phyloP scores from a whole-genome alignment of 1,140 invertebrate genomes.

The Drosophila suzukii region DNA sequence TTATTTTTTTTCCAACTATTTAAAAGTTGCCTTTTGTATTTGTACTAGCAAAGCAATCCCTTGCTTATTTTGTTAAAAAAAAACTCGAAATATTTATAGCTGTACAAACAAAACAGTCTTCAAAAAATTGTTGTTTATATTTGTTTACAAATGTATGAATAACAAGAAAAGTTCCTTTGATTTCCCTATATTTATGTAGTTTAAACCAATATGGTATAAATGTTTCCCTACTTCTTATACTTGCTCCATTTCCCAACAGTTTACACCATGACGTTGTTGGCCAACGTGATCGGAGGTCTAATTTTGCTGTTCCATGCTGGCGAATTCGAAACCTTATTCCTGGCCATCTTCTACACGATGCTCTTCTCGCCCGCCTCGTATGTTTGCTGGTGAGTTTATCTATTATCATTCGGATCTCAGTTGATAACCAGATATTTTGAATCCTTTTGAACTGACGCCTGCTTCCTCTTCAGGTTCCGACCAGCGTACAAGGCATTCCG shows the following conservation, averaged over 20 bases:
- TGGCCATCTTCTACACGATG: constrained; percentile 95
- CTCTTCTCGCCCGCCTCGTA: constrained; percentile 99
- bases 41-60: too few relatives aligned
- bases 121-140: too few relatives aligned
- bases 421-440: not conserved
- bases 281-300: constrained; percentile 94
- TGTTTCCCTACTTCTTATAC: not conserved
- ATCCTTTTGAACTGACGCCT: not conserved
- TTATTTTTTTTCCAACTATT: too few relatives aligned
- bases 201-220: not conserved
- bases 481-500: constrained; percentile 91
- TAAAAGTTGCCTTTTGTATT: too few relatives aligned
- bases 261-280: constrained; percentile 92
- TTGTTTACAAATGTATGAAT: too few relatives aligned
- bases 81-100: too few relatives aligned
- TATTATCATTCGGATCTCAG: not conserved
- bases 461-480: constrained; percentile 85
- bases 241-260: constrained; percentile 86
- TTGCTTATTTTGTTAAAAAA: too few relatives aligned
- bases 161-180: too few relatives aligned
- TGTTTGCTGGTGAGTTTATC: constrained; percentile 94
- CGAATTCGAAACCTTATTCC: constrained; percentile 92
- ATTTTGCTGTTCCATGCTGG: constrained; percentile 88
- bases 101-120: too few relatives aligned
- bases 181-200: too few relatives aligned